Evolutionary conservation across 2,113 vertebrate species (phyloP).

Genomic region (Cnemophilus loriae): DNA sequence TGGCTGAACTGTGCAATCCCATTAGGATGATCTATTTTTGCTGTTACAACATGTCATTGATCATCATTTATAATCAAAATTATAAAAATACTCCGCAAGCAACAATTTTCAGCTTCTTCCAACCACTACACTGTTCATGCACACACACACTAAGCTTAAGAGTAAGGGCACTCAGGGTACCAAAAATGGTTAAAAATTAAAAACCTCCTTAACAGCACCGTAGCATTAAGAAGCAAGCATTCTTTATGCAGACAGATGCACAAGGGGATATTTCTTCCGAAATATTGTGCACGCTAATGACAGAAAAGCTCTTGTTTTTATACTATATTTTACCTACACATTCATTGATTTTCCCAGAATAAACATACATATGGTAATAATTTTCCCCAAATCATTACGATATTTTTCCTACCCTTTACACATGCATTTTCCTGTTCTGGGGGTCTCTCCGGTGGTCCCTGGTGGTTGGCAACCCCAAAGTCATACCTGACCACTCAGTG

Average conservation of each 20-base stretch:
- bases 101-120: neutral
- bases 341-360: neutral
- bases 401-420: neutral
- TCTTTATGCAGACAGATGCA: neutral
- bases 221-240: neutral
- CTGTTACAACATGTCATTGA: neutral
- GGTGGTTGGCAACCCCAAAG: no score
- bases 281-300: neutral
- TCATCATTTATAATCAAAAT: neutral
- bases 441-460: neutral
- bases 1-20: neutral
- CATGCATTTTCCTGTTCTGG: neutral
- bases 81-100: neutral
- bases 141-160: neutral
- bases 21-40: neutral
- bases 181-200: neutral
- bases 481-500: neutral
- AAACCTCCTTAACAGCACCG: neutral
- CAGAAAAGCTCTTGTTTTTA: neutral
- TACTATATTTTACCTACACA: neutral
- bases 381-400: neutral
- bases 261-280: neutral
- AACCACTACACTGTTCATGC: neutral
- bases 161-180: neutral
- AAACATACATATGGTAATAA: neutral